A percentile compares a stretch with the other conserved stretches of the same genome.
Evolutionary conservation across 92 coral and sea anemone species (phyloP).

Genomic region (Palythoa caribaeorum): DNA sequence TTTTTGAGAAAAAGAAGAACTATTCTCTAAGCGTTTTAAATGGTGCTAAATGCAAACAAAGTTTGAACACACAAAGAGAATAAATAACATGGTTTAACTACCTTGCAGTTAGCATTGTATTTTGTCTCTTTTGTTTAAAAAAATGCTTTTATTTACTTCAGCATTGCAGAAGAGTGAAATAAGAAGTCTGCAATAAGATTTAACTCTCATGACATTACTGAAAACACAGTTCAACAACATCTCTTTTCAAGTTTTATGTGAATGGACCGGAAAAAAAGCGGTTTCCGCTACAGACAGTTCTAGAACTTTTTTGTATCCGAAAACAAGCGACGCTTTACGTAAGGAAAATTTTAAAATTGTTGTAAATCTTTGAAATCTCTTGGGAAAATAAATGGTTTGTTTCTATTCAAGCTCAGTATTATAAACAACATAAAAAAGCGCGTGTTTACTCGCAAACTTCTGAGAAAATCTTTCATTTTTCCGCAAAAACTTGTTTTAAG

Average conservation of each 20-base stretch:
- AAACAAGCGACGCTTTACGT: constrained; percentile 22
- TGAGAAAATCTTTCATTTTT: background rate
- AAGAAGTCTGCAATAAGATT: no score
- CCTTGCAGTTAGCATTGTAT: no score
- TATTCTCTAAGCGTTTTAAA: no score
- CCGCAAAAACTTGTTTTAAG: background rate
- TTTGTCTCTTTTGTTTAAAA: no score
- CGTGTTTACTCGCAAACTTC: background rate
- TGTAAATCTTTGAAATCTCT: constrained; percentile 7
- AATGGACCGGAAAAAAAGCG: background rate
- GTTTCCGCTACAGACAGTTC: background rate
- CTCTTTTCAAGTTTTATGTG: background rate
- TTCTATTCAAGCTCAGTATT: background rate
- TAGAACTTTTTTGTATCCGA: background rate
- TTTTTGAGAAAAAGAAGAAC: no score
- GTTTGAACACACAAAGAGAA: no score
- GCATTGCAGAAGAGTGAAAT: no score
- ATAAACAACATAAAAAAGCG: background rate
- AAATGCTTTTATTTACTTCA: no score
- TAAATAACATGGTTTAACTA: no score
- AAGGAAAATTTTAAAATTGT: constrained; percentile 22
- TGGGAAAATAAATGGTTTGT: constrained; percentile 9
- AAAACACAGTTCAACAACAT: background rate
- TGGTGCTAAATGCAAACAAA: no score
- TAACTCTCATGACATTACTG: no score